These are phyloP conservation scores for Adelphocoris suturalis DNA, from an alignment of 2,888 invertebrate species.

Conservation along the genomic window DNA sequence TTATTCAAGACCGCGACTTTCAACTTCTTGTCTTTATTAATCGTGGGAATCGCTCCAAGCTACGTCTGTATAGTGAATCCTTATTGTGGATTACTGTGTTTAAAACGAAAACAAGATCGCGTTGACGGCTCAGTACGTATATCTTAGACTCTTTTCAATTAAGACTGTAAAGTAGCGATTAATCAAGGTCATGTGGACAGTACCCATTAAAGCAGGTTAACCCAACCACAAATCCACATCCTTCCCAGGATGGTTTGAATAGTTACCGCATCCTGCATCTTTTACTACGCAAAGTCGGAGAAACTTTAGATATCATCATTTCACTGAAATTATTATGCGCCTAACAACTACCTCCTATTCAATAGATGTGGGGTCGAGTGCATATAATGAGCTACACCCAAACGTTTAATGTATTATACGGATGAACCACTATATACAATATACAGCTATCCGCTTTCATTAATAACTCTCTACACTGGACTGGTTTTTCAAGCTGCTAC, in stretches of 20 bases:
- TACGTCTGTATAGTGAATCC: slow-evolving; percentile 37
- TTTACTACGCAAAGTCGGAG: too few species aligned
- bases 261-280: slow-evolving; percentile 14
- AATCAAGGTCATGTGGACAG: slow-evolving; percentile 48
- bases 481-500: too few species aligned
- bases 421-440: too few species aligned
- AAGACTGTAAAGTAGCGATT: slow-evolving; percentile 36
- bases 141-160: slow-evolving; percentile 46
- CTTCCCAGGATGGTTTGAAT: neutral
- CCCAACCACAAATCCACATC: neutral
- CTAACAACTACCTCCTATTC: too few species aligned
- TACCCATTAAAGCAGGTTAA: slow-evolving; percentile 1
- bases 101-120: slow-evolving; percentile 49
- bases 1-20: slow-evolving; percentile 49
- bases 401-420: too few species aligned
- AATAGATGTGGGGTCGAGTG: too few species aligned
- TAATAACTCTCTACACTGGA: too few species aligned
- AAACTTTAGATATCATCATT: too few species aligned
- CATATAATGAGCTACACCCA: too few species aligned
- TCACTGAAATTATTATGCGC: too few species aligned
- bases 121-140: slow-evolving; percentile 15
- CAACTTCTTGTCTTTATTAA: slow-evolving; percentile 62
- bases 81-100: slow-evolving; percentile 59
- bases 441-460: too few species aligned
- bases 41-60: slow-evolving; percentile 42